phyloP scores from a whole-genome alignment of 2,113 vertebrate genomes.

The Chloroceryle aenea region DNA sequence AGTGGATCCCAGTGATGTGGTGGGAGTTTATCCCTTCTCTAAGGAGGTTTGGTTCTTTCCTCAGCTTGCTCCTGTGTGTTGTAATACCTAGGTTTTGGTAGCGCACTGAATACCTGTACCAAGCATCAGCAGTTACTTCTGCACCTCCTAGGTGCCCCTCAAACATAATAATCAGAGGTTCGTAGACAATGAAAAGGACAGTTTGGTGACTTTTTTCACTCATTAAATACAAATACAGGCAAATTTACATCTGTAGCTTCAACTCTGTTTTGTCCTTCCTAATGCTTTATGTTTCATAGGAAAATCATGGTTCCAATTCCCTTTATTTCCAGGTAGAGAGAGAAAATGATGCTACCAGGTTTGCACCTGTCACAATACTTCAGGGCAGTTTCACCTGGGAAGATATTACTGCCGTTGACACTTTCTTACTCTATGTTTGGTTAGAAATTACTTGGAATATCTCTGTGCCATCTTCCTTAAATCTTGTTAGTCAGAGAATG shows the following conservation, averaged over 20 bases:
- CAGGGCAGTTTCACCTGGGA: background rate
- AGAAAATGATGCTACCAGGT: background rate
- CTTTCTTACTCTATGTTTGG: background rate
- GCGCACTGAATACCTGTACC: background rate
- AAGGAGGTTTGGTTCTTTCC: background rate
- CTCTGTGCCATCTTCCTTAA: background rate
- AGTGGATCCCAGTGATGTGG: fast-evolving
- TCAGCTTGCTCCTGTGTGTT: background rate
- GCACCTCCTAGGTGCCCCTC: background rate
- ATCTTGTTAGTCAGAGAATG: background rate
- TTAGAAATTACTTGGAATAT: background rate
- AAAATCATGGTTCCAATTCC: background rate
- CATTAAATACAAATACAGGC: background rate
- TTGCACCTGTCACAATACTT: background rate
- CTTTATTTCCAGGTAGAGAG: background rate
- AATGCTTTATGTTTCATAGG: background rate
- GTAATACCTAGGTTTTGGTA: background rate
- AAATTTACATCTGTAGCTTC: background rate
- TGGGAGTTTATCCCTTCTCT: background rate
- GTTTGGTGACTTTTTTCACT: fast-evolving
- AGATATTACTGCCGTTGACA: background rate
- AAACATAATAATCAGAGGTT: background rate
- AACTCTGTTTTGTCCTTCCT: background rate
- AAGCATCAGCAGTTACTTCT: background rate
- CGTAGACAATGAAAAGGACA: background rate